Evolutionary conservation across 1,140 invertebrate genomes (phyloP).

Genomic region (Papilio glaucus): DNA sequence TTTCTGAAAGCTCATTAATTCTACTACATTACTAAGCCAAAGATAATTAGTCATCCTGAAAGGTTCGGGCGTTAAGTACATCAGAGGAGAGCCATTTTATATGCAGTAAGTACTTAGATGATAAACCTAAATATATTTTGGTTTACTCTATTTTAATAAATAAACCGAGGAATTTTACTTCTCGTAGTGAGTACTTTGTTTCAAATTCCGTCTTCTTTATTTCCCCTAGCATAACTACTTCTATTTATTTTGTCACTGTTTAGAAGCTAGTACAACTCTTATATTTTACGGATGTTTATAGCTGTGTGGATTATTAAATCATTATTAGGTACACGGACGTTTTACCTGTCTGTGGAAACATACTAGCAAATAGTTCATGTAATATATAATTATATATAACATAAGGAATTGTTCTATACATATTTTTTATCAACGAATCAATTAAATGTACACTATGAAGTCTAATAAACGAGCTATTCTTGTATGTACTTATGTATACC

Average conservation of each 20-base stretch:
- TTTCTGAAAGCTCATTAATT: slow-evolving; percentile 3
- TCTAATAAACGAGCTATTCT: too few species aligned
- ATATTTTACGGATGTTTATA: not conserved
- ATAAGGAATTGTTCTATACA: too few species aligned
- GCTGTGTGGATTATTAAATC: not conserved
- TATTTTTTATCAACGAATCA: too few species aligned
- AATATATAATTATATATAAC: not conserved
- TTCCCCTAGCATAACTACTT: not conserved
- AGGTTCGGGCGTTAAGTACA: not conserved
- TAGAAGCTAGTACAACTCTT: not conserved
- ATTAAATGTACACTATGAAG: too few species aligned
- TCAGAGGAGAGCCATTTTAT: not conserved
- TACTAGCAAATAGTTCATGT: not conserved
- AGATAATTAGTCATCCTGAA: slow-evolving; percentile 9
- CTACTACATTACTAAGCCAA: slow-evolving; percentile 1
- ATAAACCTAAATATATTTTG: not conserved
- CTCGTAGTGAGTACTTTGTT: not conserved
- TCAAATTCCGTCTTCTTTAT: not conserved
- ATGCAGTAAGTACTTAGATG: not conserved
- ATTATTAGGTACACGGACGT: not conserved
- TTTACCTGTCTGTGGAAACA: too few species aligned
- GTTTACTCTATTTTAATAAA: not conserved
- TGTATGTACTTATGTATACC: too few species aligned
- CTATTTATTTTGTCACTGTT: not conserved
- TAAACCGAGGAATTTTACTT: not conserved